These are phyloP conservation scores for Cyrtonyx montezumae DNA, from an alignment of 2,113 vertebrate genomes.

Conservation along the genomic window DNA sequence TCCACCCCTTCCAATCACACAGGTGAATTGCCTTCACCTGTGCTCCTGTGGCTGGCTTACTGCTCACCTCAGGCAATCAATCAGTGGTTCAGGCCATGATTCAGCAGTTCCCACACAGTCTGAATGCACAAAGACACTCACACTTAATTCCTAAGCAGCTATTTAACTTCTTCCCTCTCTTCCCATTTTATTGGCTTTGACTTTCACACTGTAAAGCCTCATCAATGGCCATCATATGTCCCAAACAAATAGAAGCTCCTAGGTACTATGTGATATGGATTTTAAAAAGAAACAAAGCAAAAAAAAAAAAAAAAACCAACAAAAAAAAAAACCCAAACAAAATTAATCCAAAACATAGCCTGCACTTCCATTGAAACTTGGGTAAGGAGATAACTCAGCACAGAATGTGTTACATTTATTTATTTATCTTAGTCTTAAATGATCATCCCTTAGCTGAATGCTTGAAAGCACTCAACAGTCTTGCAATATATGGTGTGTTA, in stretches of 20 bases:
- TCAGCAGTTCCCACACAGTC: neutral
- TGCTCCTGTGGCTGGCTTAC: too few species aligned
- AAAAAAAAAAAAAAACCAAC: too few species aligned
- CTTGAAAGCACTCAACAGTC: neutral
- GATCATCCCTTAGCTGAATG: neutral
- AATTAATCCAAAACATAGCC: neutral
- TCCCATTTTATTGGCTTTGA: neutral
- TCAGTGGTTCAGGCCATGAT: too few species aligned
- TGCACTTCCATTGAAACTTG: neutral
- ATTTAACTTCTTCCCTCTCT: neutral
- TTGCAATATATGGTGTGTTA: neutral
- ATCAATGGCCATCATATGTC: neutral
- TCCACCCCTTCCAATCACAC: too few species aligned
- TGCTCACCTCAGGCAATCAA: too few species aligned
- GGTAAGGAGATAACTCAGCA: neutral
- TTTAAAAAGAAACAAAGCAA: neutral
- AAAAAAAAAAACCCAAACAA: neutral
- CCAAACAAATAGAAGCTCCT: neutral
- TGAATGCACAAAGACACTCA: neutral
- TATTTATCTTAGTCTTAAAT: neutral
- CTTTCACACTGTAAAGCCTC: neutral
- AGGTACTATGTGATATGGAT: fast-evolving
- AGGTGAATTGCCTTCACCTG: too few species aligned
- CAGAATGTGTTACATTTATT: neutral
- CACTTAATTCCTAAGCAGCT: neutral